A percentile compares a stretch with the other conserved stretches of the same genome.
Conservation (phyloP, 2,113 vertebrate species). For the Stomatorhinus ivindoensis region DNA sequence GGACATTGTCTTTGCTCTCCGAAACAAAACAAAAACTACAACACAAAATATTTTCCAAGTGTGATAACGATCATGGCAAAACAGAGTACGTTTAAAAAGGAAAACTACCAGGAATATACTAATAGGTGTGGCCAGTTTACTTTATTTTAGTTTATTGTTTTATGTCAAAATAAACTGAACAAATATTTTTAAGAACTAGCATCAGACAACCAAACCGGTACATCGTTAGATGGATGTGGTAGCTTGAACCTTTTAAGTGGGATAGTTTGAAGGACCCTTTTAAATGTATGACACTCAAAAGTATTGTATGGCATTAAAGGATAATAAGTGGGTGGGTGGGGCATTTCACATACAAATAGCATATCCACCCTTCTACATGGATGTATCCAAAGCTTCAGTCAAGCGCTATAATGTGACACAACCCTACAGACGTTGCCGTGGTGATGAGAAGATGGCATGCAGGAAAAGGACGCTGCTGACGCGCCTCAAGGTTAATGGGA, state of each 20-base stretch:
- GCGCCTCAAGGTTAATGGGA: constrained; percentile 24
- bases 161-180: neutral
- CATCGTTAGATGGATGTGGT: neutral
- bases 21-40: neutral
- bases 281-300: neutral
- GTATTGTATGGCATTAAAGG: neutral
- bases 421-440: neutral
- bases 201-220: neutral
- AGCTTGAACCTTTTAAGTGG: neutral
- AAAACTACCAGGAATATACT: neutral
- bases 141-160: neutral
- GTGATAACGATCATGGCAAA: neutral
- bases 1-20: neutral
- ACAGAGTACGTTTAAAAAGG: neutral
- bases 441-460: neutral
- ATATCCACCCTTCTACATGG: neutral
- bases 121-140: neutral
- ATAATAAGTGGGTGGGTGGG: neutral
- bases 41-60: neutral
- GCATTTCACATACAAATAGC: neutral
- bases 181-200: neutral
- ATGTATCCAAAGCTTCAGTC: neutral
- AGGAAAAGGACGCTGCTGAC: neutral
- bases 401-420: neutral
- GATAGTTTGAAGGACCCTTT: neutral